A percentile compares a stretch with the other conserved stretches of the same genome.
Conservation (phyloP, 2,113 vertebrate genomes). For the Psephotus haematonotus region DNA sequence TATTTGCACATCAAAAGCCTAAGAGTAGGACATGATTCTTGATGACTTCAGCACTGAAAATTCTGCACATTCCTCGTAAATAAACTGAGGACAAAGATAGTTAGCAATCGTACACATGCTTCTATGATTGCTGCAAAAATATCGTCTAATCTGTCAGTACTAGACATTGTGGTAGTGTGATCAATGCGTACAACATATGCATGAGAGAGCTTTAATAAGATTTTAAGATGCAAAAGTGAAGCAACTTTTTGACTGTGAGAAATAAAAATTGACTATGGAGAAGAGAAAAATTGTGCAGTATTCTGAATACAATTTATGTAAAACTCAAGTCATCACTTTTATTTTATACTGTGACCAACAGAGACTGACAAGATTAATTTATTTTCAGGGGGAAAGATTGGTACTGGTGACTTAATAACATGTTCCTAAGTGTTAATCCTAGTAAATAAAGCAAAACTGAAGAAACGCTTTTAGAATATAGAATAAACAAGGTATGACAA, state of each 20-base stretch:
- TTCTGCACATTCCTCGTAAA: neutral
- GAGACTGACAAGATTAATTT: neutral
- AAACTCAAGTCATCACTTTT: neutral
- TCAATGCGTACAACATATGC: neutral
- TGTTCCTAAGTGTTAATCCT: neutral
- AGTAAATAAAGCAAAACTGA: neutral
- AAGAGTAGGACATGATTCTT: neutral
- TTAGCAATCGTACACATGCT: constrained; percentile 21
- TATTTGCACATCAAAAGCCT: constrained; percentile 55
- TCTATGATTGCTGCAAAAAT: constrained; percentile 21
- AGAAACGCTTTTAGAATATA: neutral
- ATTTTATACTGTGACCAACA: neutral
- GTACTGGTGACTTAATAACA: neutral
- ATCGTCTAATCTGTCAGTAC: neutral
- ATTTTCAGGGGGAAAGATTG: neutral
- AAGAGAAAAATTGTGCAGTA: neutral
- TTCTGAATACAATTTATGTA: neutral
- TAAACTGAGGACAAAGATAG: constrained; percentile 27
- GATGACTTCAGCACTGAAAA: constrained; percentile 4
- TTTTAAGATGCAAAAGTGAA: constrained; percentile 3
- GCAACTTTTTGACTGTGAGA: neutral
- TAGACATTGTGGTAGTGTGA: neutral
- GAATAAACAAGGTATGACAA: neutral
- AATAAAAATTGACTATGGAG: neutral
- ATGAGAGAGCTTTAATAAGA: neutral